phyloP scores from a whole-genome alignment of 2,888 invertebrate species.

The Melipona beecheii region DNA sequence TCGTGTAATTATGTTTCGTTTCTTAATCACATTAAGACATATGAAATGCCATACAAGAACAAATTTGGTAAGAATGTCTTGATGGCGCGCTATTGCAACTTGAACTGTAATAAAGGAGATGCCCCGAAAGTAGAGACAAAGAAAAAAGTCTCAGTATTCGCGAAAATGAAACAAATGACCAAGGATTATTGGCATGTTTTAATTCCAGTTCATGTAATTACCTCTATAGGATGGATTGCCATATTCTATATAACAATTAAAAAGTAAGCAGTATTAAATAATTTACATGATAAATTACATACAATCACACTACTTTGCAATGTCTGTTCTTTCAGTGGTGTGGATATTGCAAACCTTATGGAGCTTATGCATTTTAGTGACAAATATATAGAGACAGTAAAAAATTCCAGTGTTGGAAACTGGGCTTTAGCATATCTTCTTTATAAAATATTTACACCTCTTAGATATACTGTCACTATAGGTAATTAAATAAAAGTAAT shows the following conservation, averaged over 20 bases:
- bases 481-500: slow-evolving; percentile 85
- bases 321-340: slow-evolving; percentile 89
- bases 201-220: slow-evolving; percentile 95
- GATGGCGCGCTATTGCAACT: slow-evolving; percentile 42
- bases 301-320: neutral
- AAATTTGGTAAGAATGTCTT: slow-evolving; percentile 35
- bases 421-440: slow-evolving; percentile 95
- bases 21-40: slow-evolving; percentile 32
- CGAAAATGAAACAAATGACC: slow-evolving; percentile 95
- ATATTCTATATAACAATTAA: slow-evolving; percentile 93
- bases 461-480: slow-evolving; percentile 96
- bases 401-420: slow-evolving; percentile 93
- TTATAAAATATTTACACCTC: slow-evolving; percentile 96
- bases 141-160: slow-evolving; percentile 88
- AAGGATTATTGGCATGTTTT: slow-evolving; percentile 98
- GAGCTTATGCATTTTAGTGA: slow-evolving; percentile 92
- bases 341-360: slow-evolving; percentile 93
- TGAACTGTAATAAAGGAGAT: slow-evolving; percentile 19
- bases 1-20: slow-evolving; percentile 49
- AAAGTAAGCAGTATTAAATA: slow-evolving; percentile 87
- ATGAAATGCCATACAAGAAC: slow-evolving; percentile 22
- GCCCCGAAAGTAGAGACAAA: neutral
- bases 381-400: slow-evolving; percentile 90
- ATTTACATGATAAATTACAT: neutral
- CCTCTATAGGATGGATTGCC: slow-evolving; percentile 95